phyloP scores from a whole-genome alignment of 2,888 invertebrate genomes.

The Thecophora atra region DNA sequence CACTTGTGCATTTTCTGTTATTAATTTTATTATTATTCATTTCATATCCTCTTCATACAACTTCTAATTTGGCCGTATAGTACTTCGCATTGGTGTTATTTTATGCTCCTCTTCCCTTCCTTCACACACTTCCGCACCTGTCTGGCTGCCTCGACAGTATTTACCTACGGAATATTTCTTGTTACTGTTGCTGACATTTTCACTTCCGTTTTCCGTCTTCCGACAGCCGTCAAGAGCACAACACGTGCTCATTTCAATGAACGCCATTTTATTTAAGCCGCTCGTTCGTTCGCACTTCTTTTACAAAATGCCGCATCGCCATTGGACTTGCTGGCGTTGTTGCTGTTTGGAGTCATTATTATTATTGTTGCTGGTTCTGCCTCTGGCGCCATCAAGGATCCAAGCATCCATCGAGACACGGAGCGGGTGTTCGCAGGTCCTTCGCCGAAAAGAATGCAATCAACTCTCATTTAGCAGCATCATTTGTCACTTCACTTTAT shows the following conservation, averaged over 20 bases:
- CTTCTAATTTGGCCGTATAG: too few relatives aligned
- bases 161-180: neutral
- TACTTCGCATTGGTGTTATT: too few relatives aligned
- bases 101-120: too few relatives aligned
- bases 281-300: constrained; percentile 31
- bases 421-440: neutral
- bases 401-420: neutral
- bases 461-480: constrained; percentile 66
- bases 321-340: neutral
- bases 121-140: too few relatives aligned
- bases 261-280: constrained; percentile 35
- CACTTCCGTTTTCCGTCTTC: constrained; percentile 1
- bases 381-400: neutral
- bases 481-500: constrained; percentile 65
- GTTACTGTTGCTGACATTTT: neutral
- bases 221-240: constrained; percentile 10
- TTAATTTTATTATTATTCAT: neutral
- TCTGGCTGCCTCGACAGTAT: neutral
- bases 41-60: too few relatives aligned
- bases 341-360: neutral
- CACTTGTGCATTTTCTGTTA: neutral
- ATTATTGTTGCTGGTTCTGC: constrained; percentile 6
- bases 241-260: constrained; percentile 35
- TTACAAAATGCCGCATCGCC: neutral
- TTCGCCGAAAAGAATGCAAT: constrained; percentile 54